phyloP scores from a whole-genome alignment of 2,888 invertebrate genomes.

The Tanypteryx hageni region DNA sequence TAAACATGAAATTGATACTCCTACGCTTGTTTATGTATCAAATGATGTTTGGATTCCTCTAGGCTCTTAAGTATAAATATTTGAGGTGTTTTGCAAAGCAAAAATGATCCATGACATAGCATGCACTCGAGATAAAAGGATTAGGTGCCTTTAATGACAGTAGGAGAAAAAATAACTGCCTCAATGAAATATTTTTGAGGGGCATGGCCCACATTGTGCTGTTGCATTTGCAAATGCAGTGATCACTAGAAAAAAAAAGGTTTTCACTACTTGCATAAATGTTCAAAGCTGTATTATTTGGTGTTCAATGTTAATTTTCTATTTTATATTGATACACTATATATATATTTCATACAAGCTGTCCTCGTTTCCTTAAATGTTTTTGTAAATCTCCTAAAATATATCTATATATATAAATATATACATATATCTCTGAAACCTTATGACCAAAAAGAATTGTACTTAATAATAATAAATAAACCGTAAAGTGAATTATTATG shows the following conservation, averaged over 20 bases:
- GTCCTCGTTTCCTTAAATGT: conserved; percentile 38
- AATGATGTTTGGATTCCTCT: neutral
- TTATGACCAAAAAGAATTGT: conserved; percentile 53
- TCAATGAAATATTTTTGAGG: neutral
- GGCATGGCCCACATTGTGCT: conserved; percentile 6
- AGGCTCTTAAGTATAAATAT: neutral
- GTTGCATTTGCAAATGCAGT: neutral
- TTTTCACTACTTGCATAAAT: conserved; percentile 21
- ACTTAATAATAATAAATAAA: conserved; percentile 55
- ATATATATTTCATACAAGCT: conserved; percentile 34
- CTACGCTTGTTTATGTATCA: neutral
- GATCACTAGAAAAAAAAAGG: neutral
- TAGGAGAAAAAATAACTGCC: conserved; percentile 13
- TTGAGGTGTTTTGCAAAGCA: neutral
- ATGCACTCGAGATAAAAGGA: conserved; percentile 10
- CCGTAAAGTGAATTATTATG: conserved; percentile 16
- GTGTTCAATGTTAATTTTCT: conserved; percentile 46
- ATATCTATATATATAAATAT: conserved; percentile 18
- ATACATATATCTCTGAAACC: neutral
- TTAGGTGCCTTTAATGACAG: conserved; percentile 43
- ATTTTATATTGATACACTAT: conserved; percentile 33
- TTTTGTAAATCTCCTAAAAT: conserved; percentile 44
- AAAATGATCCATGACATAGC: neutral
- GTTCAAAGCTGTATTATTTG: conserved; percentile 53
- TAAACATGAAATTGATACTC: neutral